Percentiles rank a stretch among this genome's conserved stretches.
These are phyloP conservation scores for Coelopa pilipes DNA, from an alignment of 2,888 invertebrate species.

Conservation along the genomic window DNA sequence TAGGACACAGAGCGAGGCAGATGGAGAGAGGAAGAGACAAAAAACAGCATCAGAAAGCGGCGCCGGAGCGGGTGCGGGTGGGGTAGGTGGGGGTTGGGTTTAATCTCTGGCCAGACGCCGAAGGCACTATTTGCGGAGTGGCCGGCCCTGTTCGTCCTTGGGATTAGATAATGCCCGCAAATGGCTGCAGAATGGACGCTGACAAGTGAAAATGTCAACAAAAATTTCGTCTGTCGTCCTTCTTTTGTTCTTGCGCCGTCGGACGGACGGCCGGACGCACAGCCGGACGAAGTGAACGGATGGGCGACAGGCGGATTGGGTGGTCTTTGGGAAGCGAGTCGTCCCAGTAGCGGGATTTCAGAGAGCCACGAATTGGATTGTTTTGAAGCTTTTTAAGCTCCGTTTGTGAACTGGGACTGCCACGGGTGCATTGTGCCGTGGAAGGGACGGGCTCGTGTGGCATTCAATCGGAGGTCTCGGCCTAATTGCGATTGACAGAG, in stretches of 20 bases:
- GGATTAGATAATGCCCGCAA: constrained; percentile 46
- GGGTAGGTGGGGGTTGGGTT: background rate
- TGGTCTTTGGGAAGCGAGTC: background rate
- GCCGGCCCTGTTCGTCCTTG: constrained; percentile 39
- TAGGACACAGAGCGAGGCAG: too few species aligned
- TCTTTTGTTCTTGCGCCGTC: background rate
- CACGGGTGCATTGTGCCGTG: too few species aligned
- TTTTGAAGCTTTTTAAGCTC: too few species aligned
- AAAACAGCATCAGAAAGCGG: background rate
- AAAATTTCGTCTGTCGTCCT: background rate
- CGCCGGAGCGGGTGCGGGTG: background rate
- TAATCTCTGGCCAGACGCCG: background rate
- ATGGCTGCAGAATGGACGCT: constrained; percentile 39
- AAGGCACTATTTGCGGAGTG: constrained; percentile 36
- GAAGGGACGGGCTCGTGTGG: too few species aligned
- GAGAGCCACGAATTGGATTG: background rate
- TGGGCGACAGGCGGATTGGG: too few species aligned
- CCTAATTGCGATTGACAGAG: background rate
- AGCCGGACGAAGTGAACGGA: background rate
- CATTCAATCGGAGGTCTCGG: too few species aligned
- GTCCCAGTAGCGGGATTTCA: background rate
- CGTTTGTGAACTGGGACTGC: too few species aligned
- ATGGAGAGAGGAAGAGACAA: background rate
- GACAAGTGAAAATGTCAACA: constrained; percentile 26
- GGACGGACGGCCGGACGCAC: background rate